These are phyloP conservation scores for Tipula unca DNA, from an alignment of 2,888 invertebrate species.

Conservation along the genomic window DNA sequence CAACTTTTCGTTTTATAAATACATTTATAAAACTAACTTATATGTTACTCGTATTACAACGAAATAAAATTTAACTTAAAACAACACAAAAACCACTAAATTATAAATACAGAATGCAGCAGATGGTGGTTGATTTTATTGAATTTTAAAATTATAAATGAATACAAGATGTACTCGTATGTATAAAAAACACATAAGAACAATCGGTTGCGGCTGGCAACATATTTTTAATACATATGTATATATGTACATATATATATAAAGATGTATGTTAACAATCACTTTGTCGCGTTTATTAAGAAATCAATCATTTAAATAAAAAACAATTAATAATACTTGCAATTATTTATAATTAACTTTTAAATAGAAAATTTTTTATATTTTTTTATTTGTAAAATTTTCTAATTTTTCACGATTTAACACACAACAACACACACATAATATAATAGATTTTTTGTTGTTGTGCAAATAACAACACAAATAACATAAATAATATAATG, in stretches of 20 bases:
- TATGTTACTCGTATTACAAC: background rate
- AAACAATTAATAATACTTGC: background rate
- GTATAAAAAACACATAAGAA: background rate
- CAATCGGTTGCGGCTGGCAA: background rate
- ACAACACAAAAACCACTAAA: constrained; percentile 3
- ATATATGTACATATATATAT: background rate
- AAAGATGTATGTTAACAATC: background rate
- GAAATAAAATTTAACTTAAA: background rate
- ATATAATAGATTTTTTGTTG: background rate
- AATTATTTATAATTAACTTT: background rate
- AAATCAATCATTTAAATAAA: background rate
- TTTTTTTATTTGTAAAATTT: background rate
- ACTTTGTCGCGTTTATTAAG: background rate
- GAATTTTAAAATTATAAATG: background rate
- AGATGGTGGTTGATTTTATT: background rate
- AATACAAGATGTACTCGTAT: background rate
- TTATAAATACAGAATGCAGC: background rate
- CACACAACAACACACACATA: background rate
- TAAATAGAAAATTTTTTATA: background rate
- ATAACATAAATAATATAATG: background rate
- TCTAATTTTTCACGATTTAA: background rate
- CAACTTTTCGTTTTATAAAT: background rate
- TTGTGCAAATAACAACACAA: background rate
- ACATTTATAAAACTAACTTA: background rate
- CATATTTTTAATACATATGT: background rate